These are phyloP conservation scores for Ectemnius continuus DNA, from an alignment of 2,888 invertebrate genomes.

Conservation along the genomic window DNA sequence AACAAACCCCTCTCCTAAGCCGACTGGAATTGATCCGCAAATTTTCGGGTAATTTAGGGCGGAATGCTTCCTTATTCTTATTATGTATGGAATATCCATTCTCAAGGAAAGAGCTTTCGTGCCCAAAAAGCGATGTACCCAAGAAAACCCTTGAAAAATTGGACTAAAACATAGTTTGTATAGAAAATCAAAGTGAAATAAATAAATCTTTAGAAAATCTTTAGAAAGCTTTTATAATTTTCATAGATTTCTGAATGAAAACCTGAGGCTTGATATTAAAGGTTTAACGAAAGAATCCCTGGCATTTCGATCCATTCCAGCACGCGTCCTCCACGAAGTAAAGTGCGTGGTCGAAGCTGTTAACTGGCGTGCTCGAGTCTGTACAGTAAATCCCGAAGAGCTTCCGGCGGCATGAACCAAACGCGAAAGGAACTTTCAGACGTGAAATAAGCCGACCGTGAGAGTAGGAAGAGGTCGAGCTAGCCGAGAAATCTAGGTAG, in stretches of 20 bases:
- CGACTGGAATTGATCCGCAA: constrained; percentile 75
- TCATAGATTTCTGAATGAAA: too few species aligned
- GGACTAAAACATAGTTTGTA: too few species aligned
- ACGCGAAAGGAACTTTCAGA: constrained; percentile 43
- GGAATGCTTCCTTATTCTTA: constrained; percentile 4
- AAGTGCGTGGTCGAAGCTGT: constrained; percentile 31
- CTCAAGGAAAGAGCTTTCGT: neutral
- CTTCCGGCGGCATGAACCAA: constrained; percentile 36
- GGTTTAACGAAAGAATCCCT: neutral
- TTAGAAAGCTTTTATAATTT: too few species aligned
- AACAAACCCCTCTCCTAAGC: constrained; percentile 69
- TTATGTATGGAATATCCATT: neutral
- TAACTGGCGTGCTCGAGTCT: constrained; percentile 31
- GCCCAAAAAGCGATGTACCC: neutral
- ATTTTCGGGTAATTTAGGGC: constrained; percentile 74
- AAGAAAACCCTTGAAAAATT: neutral
- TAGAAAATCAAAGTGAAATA: too few species aligned
- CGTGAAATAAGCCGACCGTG: constrained; percentile 44
- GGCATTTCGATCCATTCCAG: neutral
- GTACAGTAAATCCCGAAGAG: constrained; percentile 44
- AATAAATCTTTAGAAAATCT: too few species aligned
- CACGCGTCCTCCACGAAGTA: neutral
- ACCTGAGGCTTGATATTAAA: neutral
- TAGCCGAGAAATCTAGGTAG: constrained; percentile 43
- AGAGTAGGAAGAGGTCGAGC: constrained; percentile 18